Base-by-base conservation (phyloP, 2,888 invertebrate genomes). In the Acrobasis consociella region DNA sequence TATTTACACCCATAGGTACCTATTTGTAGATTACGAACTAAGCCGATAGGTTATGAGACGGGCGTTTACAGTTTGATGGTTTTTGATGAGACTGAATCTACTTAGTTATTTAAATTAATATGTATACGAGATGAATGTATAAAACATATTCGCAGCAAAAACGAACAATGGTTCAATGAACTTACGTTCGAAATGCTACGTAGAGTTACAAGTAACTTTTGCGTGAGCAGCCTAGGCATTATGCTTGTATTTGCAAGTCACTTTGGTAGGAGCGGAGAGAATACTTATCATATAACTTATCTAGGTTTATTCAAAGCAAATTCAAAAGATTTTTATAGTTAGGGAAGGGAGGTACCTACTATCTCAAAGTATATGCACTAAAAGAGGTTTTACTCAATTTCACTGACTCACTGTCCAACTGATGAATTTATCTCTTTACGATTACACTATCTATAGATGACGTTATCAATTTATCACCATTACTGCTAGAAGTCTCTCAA, bases 151-250 rank as follows among this genome's bases (percentile, higher is more conserved):
- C 17, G 11, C 16, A 56, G 42, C 15, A 22, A 17, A 22, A 56
- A 13, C 7, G 5, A 13, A 16, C 22, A 42, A 22, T 8, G 56
- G 56, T 56, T 56, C 56, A 22, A 56, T 16, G 22, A 56, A 56
- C 56, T 56, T 39, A 55, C 42, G 56, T 56, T 56, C 56, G 42
- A 56, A 56, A 56, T 42, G 42, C 55, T 56, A 46, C 56, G 42
- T 56, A 56, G 42, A 46, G 42, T 56, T 56, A 56, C 56, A 56
- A 46, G 56, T 42, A 13, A 22, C 42, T 46, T 56, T 56, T 56
- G 56, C 38, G 39, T 17, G 42, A 56, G 56, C 56, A 56, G 56
- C 42, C 56, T 42, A 56, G 56, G 56, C 56, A 56, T 56, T 55
- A 42, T 46, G 56, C 22, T 42, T 42, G 42, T 56, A 56, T 42